Evolutionary conservation across 2,888 invertebrate genomes (phyloP).

Genomic region (Parochlus steinenii): DNA sequence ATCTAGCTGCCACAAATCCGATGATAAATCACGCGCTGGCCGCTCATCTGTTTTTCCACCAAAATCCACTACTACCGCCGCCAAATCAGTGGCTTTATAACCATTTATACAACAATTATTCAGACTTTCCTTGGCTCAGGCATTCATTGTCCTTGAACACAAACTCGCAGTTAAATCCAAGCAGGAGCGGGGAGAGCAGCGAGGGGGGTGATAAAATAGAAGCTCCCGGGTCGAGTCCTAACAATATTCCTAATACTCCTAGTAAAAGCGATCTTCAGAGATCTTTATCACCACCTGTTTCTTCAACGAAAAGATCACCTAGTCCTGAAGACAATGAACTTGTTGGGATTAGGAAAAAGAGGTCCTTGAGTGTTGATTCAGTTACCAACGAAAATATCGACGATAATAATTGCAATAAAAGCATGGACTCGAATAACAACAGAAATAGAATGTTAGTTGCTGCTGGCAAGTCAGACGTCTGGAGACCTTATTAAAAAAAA

Average conservation of each 20-base stretch:
- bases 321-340: conserved; percentile 8
- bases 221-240: conserved; percentile 19
- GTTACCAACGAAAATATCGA: conserved; percentile 9
- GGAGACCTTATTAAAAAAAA: conserved; percentile 12
- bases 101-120: conserved; percentile 50
- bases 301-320: conserved; percentile 11
- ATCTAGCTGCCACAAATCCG: conserved; percentile 20
- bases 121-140: conserved; percentile 51
- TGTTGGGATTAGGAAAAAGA: conserved; percentile 1
- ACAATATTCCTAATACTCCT: conserved; percentile 23
- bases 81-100: conserved; percentile 66
- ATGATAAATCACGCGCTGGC: conserved; percentile 39
- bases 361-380: conserved; percentile 6
- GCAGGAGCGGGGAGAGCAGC: conserved; percentile 18
- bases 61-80: conserved; percentile 55
- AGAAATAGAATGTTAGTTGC: conserved; percentile 5
- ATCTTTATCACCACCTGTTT: conserved; percentile 10
- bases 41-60: conserved; percentile 56
- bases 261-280: conserved; percentile 19
- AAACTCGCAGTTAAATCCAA: conserved; percentile 19
- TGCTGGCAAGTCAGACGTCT: conserved; percentile 10
- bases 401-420: conserved; percentile 4
- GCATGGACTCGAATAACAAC: conserved; percentile 5
- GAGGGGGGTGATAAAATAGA: conserved; percentile 19
- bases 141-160: conserved; percentile 20